Evolutionary conservation across 1,140 invertebrate genomes (phyloP), one percentile per base, ranked within the genome.

Genomic region (Ctenoplectra terminalis): DNA sequence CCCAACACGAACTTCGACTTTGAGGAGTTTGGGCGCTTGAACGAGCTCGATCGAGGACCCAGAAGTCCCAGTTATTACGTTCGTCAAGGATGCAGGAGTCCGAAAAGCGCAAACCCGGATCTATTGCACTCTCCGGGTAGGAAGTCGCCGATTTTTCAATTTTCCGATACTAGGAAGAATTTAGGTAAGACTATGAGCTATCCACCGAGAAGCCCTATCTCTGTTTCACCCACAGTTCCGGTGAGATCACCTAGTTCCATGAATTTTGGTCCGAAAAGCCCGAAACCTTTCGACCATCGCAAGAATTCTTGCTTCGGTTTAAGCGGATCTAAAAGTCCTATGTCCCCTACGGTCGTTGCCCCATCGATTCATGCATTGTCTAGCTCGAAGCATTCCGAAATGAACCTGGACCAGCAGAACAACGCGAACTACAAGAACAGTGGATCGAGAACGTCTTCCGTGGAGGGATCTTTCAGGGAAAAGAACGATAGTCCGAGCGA

Each of bases 181-280:
- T 87, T 92, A n/a, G 87, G 86, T 0, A 93, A 93, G 52, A 91
- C 91, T 0, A 70, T 91, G 50, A 92, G 90, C 29, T 92, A 92
- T 63, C 90, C 91, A 7, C 85, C 90, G 0, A 92, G 90, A 52
- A 90, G 81, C 63, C 74, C 88, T 23, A 43, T 83, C 67, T 58
- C 85, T 8, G 60, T 20, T 6, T 75, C 75, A 66, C 60, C 84
- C 71, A 7, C 70, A 54, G 9, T 72, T 20, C 34, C 85, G 60
- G 34, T 71, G 67, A 84, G 81, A 40, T 88, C 86, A 15, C 56
- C 67, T 8, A 87, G 67, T 1, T 81, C 90, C 29, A 82, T 87
- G 1, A 89, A 79, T 52, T 92, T 88, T 31, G 58, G 71, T 1
- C 81, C 83, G 4, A 91, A 89, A 23, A 89, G 79, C 60, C 81